phyloP scores from a whole-genome alignment of 1,140 invertebrate species.

The Drosophila guanche region DNA sequence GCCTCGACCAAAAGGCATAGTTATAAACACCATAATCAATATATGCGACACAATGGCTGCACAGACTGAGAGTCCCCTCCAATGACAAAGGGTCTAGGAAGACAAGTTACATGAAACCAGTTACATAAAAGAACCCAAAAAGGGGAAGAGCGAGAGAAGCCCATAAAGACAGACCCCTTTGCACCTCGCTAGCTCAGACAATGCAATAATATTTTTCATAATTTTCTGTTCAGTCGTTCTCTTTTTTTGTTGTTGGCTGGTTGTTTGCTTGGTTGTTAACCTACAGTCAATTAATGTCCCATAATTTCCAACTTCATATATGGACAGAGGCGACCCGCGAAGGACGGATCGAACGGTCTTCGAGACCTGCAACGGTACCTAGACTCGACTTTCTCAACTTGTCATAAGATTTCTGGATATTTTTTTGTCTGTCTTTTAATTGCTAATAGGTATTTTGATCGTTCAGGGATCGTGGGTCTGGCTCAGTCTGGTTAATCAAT shows the following conservation, averaged over 20 bases:
- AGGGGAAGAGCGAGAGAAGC: constrained; percentile 23
- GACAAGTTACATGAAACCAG: constrained; percentile 71
- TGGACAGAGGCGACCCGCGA: constrained; percentile 1
- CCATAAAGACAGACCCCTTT: constrained; percentile 47
- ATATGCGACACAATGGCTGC: constrained; percentile 32
- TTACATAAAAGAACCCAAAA: constrained; percentile 65
- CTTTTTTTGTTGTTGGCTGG: constrained; percentile 14
- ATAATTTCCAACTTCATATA: constrained; percentile 65
- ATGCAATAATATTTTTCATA: constrained; percentile 81
- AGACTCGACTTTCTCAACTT: constrained; percentile 53
- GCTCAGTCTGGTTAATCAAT: constrained; percentile 50
- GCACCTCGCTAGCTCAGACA: constrained; percentile 55
- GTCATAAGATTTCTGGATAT: constrained; percentile 59
- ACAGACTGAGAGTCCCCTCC: constrained; percentile 18
- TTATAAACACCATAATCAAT: constrained; percentile 42
- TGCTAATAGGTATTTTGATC: constrained; percentile 80
- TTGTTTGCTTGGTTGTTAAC: constrained; percentile 31
- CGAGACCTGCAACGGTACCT: constrained; percentile 32
- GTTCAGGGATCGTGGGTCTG: constrained; percentile 20
- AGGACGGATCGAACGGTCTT: constrained; percentile 24
- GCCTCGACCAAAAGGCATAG: neutral
- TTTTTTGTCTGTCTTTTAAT: constrained; percentile 55
- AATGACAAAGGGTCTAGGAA: constrained; percentile 33
- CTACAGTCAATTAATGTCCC: constrained; percentile 77
- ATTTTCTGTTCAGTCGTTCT: constrained; percentile 54